Evolutionary conservation across 2,888 invertebrate genomes (phyloP).

Genomic region (Cephalotes varians): DNA sequence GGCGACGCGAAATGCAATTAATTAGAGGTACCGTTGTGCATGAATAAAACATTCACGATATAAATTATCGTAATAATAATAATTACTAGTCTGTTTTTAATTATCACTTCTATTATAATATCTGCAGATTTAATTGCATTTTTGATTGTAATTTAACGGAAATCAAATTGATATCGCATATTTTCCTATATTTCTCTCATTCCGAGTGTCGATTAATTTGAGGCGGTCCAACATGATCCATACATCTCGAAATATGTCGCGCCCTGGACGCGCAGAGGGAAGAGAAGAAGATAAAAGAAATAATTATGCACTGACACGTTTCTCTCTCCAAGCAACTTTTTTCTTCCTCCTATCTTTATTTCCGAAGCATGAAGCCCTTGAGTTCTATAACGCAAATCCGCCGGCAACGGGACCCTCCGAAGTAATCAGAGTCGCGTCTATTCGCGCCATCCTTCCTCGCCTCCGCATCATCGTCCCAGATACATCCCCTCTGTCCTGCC

Average conservation of each 20-base stretch:
- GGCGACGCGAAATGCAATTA: conserved; percentile 28
- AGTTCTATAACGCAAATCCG: conserved; percentile 28
- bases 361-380: conserved; percentile 19
- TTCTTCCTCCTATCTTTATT: conserved; percentile 12
- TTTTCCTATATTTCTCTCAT: conserved; percentile 2
- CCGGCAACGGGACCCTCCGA: conserved; percentile 28
- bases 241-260: not conserved
- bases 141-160: conserved; percentile 9
- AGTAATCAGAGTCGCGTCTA: conserved; percentile 45
- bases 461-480: not conserved
- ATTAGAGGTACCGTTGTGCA: not conserved
- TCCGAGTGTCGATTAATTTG: conserved; percentile 10
- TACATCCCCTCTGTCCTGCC: not conserved
- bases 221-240: not conserved
- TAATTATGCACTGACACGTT: conserved; percentile 38
- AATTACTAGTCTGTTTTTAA: conserved; percentile 19
- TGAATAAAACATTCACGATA: not conserved
- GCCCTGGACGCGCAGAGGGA: too few species aligned
- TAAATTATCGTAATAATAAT: conserved; percentile 25
- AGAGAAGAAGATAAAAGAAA: not conserved
- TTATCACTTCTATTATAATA: conserved; percentile 29
- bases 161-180: conserved; percentile 13
- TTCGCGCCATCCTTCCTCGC: conserved; percentile 13
- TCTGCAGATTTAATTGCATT: conserved; percentile 26
- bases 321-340: not conserved